Conservation (phyloP, 2,797 vertebrate species). For the Eremophila alpestris region DNA sequence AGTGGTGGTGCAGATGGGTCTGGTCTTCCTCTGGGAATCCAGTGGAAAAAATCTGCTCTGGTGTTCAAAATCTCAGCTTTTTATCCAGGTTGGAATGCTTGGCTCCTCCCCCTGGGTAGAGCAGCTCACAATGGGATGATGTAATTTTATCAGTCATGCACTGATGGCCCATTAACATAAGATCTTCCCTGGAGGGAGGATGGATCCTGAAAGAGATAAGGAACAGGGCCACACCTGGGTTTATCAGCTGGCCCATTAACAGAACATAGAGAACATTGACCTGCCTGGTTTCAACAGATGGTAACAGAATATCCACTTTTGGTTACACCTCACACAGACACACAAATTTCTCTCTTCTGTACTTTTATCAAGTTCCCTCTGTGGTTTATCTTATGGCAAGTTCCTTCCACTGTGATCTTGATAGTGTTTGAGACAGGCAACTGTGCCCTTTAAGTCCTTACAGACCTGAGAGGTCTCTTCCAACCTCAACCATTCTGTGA, state of each 20-base stretch:
- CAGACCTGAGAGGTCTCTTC: not conserved
- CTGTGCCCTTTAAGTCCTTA: not conserved
- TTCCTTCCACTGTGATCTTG: not conserved
- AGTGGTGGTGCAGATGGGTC: not conserved
- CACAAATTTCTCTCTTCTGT: not conserved
- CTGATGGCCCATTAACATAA: not conserved
- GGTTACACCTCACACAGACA: not conserved
- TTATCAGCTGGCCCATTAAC: not conserved
- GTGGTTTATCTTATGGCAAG: not conserved
- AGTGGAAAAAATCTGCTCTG: not conserved
- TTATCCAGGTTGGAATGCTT: not conserved
- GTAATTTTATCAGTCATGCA: not conserved
- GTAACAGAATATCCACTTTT: not conserved
- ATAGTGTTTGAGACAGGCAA: not conserved
- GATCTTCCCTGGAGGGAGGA: not conserved
- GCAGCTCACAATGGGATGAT: not conserved
- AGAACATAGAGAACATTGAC: not conserved
- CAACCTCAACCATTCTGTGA: slow-evolving; percentile 5
- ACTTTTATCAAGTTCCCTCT: not conserved
- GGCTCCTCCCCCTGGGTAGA: not conserved
- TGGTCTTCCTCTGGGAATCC: not conserved
- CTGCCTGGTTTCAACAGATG: not conserved
- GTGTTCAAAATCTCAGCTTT: not conserved
- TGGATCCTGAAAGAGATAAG: not conserved
- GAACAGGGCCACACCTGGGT: not conserved